phyloP scores from a whole-genome alignment of 2,888 invertebrate genomes.

The Gibbula magus region DNA sequence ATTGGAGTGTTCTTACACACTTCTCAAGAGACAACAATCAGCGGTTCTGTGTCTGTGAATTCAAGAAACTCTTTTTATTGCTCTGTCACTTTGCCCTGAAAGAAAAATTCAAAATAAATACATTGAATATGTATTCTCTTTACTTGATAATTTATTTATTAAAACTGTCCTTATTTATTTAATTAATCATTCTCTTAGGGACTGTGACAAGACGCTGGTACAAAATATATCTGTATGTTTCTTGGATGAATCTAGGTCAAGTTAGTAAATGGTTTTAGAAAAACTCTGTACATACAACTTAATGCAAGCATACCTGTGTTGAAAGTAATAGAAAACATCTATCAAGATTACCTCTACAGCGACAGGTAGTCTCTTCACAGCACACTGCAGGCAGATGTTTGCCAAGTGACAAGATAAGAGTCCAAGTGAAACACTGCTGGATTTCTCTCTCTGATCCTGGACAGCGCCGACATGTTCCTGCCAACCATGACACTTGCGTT shows the following conservation, averaged over 20 bases:
- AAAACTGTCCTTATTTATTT: too few relatives aligned
- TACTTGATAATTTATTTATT: too few relatives aligned
- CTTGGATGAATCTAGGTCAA: too few relatives aligned
- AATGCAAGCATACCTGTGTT: background rate
- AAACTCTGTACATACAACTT: too few relatives aligned
- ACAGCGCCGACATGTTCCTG: background rate
- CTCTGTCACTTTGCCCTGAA: background rate
- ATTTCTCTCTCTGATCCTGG: slow-evolving; percentile 10
- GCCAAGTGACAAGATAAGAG: slow-evolving; percentile 12
- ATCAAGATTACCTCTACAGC: background rate
- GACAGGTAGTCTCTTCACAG: too few relatives aligned
- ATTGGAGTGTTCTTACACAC: slow-evolving; percentile 36
- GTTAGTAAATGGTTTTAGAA: too few relatives aligned
- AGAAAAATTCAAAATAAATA: too few relatives aligned
- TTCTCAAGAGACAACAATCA: slow-evolving; percentile 32
- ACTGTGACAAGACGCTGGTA: too few relatives aligned
- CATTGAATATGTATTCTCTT: too few relatives aligned
- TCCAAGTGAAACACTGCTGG: background rate
- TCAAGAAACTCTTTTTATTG: slow-evolving; percentile 17
- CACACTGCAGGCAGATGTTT: background rate
- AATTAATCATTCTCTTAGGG: too few relatives aligned
- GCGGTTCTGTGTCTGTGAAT: slow-evolving; percentile 15
- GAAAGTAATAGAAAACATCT: background rate
- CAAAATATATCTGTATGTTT: background rate
- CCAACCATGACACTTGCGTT: slow-evolving; percentile 8